A percentile compares a stretch with the other conserved stretches of the same genome.
Evolutionary conservation across 2,888 invertebrate species (phyloP).

Genomic region (Polyommatus icarus): DNA sequence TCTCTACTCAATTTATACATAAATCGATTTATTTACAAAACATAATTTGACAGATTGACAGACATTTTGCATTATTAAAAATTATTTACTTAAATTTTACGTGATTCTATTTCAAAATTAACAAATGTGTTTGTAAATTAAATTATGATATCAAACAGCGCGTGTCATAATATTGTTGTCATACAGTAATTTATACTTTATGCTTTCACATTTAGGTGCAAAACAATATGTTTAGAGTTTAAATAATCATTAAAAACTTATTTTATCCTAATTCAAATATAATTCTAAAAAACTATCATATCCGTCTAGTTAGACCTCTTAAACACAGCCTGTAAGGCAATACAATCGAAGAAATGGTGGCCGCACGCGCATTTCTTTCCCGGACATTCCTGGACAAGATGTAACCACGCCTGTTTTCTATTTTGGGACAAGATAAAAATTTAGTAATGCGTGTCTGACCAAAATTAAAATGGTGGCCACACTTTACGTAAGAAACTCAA

Average conservation of each 20-base stretch:
- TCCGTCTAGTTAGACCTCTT: slow-evolving; percentile 49
- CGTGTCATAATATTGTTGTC: no score
- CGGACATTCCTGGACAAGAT: neutral
- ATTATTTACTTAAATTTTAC: no score
- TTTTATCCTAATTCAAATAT: slow-evolving; percentile 37
- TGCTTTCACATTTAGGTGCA: neutral
- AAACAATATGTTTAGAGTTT: neutral
- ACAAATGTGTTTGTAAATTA: neutral
- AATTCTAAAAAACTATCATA: slow-evolving; percentile 39
- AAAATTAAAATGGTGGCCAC: neutral
- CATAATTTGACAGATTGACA: slow-evolving; percentile 6
- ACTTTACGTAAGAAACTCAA: neutral
- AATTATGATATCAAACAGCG: neutral
- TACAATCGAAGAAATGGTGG: slow-evolving; percentile 46
- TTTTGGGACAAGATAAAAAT: neutral
- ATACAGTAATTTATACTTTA: neutral
- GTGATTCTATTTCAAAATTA: no score
- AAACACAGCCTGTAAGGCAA: slow-evolving; percentile 73
- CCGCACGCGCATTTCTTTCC: neutral
- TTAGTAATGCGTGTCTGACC: neutral
- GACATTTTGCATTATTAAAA: neutral
- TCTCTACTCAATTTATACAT: neutral
- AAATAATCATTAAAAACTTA: neutral
- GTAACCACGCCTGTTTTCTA: neutral
- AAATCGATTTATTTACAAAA: neutral